Evolutionary conservation across 2,888 invertebrate genomes (phyloP).

Genomic region (Eugnorisma glareosa): DNA sequence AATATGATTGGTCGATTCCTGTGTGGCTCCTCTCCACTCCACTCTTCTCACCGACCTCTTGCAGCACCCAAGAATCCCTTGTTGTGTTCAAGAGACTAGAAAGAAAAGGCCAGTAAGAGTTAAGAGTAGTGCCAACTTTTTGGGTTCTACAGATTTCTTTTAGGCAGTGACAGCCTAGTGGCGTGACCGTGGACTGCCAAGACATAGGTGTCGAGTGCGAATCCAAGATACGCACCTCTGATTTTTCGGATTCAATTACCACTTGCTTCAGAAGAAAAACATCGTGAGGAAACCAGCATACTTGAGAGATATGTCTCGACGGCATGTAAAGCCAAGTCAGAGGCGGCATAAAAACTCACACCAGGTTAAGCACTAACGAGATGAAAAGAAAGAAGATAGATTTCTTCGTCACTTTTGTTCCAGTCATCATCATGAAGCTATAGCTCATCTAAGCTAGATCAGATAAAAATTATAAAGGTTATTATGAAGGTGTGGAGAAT

Average conservation of each 20-base stretch:
- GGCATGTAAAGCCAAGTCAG: not conserved
- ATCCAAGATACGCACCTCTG: too few species aligned
- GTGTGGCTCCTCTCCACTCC: not conserved
- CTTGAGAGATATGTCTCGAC: too few species aligned
- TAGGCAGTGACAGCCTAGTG: too few species aligned
- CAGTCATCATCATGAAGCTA: not conserved
- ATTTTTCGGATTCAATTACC: too few species aligned
- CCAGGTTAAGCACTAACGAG: not conserved
- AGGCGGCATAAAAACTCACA: not conserved
- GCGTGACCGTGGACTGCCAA: too few species aligned
- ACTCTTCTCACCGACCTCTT: not conserved
- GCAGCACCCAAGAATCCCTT: not conserved
- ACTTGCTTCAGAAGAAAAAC: too few species aligned
- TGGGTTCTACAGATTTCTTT: too few species aligned
- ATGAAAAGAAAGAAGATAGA: not conserved
- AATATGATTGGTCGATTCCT: not conserved
- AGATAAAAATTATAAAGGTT: not conserved
- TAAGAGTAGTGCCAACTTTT: not conserved
- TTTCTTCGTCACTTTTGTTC: not conserved
- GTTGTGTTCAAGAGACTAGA: not conserved
- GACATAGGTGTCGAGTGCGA: too few species aligned
- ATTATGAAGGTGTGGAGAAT: not conserved
- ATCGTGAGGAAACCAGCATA: too few species aligned
- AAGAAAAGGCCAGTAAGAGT: not conserved
- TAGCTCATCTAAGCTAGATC: not conserved